These are phyloP conservation scores for Magallana angulata DNA, from an alignment of 1,140 invertebrate species.

Conservation along the genomic window DNA sequence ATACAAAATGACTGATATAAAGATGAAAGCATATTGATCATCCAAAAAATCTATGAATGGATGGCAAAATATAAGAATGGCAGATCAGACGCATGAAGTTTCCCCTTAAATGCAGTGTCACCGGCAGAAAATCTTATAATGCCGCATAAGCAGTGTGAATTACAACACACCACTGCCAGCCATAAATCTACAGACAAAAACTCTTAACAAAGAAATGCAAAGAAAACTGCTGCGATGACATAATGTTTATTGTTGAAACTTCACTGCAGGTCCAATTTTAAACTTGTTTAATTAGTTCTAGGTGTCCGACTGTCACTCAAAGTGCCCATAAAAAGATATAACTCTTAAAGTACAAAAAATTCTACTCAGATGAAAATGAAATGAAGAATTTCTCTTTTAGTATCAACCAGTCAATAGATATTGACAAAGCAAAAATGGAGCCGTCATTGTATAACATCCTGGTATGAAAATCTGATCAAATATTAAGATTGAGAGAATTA, in stretches of 20 bases:
- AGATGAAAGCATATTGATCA: too few species aligned
- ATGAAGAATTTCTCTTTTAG: too few species aligned
- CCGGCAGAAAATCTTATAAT: too few species aligned
- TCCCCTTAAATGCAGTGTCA: too few species aligned
- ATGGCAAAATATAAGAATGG: too few species aligned
- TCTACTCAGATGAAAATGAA: too few species aligned
- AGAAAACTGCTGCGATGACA: background rate
- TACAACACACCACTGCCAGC: background rate
- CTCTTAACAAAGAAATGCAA: conserved; percentile 11
- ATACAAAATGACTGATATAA: too few species aligned
- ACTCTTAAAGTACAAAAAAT: too few species aligned
- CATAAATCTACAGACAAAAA: background rate
- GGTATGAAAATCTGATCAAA: background rate
- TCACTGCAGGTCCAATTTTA: background rate
- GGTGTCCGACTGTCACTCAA: conserved; percentile 12
- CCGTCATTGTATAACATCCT: background rate
- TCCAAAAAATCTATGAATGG: too few species aligned
- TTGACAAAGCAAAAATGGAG: background rate
- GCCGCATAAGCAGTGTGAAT: too few species aligned
- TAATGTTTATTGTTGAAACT: background rate
- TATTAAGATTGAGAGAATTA: background rate
- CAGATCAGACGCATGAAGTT: too few species aligned
- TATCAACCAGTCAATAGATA: too few species aligned
- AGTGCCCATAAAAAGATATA: background rate
- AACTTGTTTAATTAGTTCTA: conserved; percentile 13